phyloP scores from a whole-genome alignment of 1,140 invertebrate species.

The Venturia canescens region DNA sequence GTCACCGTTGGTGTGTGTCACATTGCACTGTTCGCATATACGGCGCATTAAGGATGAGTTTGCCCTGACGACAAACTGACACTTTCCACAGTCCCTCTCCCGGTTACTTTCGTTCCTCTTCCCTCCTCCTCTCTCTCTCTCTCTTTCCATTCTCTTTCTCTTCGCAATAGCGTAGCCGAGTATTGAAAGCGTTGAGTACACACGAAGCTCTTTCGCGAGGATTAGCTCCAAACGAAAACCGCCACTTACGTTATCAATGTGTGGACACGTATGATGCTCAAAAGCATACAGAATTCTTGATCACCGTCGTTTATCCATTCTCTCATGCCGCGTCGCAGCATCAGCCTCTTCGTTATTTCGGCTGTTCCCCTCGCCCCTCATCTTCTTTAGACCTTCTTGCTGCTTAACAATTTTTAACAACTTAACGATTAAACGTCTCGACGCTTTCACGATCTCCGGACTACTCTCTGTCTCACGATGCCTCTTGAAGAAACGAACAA shows the following conservation, averaged over 20 bases:
- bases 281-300: not conserved
- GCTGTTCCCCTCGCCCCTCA: not conserved
- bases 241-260: conserved; percentile 24
- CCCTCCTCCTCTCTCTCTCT: not conserved
- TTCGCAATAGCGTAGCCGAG: not conserved
- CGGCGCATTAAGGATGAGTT: conserved; percentile 5
- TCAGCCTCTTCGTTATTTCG: not conserved
- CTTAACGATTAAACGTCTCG: not conserved
- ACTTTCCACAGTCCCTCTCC: not conserved
- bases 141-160: not conserved
- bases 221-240: not conserved
- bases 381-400: not conserved
- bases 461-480: no score
- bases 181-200: not conserved
- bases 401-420: not conserved
- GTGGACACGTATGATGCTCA: not conserved
- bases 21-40: conserved; percentile 3
- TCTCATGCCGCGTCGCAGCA: not conserved
- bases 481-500: no score
- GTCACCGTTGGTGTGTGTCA: not conserved
- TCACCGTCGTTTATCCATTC: not conserved
- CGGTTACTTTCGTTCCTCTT: not conserved
- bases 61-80: conserved; percentile 15
- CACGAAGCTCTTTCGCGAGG: not conserved
- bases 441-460: no score